A percentile compares a stretch with the other conserved stretches of the same genome.
Conservation (phyloP, 1,140 invertebrate genomes). For the Temnothorax curvispinosus region DNA sequence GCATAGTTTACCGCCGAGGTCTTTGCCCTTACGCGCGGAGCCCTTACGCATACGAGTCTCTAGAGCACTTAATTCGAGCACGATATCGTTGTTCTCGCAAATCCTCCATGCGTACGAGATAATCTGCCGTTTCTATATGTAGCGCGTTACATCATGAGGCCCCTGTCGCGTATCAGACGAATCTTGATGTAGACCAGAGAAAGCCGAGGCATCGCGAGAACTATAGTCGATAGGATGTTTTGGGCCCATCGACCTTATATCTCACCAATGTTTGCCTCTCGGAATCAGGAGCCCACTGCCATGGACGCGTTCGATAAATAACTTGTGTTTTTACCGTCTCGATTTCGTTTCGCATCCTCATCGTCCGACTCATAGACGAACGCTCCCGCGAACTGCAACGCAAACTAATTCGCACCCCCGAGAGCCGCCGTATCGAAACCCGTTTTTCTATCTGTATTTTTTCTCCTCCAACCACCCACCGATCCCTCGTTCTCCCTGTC, state of each 20-base stretch:
- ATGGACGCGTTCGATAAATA: slow-evolving; percentile 82
- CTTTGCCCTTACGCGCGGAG: slow-evolving; percentile 41
- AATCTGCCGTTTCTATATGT: neutral
- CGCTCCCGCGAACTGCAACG: neutral
- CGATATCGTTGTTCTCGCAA: slow-evolving; percentile 45
- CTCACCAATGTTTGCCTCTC: neutral
- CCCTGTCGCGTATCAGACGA: neutral
- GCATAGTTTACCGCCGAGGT: slow-evolving; percentile 58
- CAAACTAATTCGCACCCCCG: slow-evolving; percentile 26
- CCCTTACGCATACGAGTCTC: slow-evolving; percentile 37
- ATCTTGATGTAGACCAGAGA: neutral
- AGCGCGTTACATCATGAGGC: neutral
- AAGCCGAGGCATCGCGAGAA: neutral
- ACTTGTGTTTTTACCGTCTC: slow-evolving; percentile 77
- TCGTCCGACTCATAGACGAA: neutral
- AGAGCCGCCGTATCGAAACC: neutral
- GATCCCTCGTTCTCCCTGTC: neutral
- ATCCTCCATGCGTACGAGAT: neutral
- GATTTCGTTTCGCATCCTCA: slow-evolving; percentile 18
- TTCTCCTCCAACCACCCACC: slow-evolving; percentile 26
- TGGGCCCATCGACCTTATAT: too few relatives aligned
- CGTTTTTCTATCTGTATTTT: slow-evolving; percentile 25
- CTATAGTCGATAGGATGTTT: too few relatives aligned
- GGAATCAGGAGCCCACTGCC: slow-evolving; percentile 73
- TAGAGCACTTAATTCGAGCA: slow-evolving; percentile 37